These are phyloP conservation scores for Himalopsyche anomala DNA, from an alignment of 2,888 invertebrate genomes.

Conservation along the genomic window DNA sequence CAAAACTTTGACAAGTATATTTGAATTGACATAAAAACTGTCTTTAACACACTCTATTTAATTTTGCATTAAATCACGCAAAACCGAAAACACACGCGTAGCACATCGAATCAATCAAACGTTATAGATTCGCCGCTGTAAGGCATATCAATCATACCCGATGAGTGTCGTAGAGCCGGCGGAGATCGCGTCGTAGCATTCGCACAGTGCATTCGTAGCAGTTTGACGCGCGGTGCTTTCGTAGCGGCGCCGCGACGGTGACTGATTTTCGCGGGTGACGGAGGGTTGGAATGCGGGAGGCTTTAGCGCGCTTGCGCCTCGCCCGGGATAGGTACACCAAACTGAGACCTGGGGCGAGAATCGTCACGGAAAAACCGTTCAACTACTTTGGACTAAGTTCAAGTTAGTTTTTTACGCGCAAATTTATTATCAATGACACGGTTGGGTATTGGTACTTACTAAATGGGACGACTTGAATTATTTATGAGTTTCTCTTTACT, in stretches of 20 bases:
- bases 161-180: constrained; percentile 5
- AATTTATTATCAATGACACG: constrained; percentile 42
- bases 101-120: constrained; percentile 2
- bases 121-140: constrained; percentile 5
- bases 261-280: constrained; percentile 47
- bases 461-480: constrained; percentile 14
- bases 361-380: constrained; percentile 39
- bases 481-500: constrained; percentile 32
- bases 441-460: constrained; percentile 34
- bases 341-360: constrained; percentile 49
- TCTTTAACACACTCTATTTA: no score
- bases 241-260: constrained; percentile 57
- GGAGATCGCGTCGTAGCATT: constrained; percentile 44
- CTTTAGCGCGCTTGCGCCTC: constrained; percentile 48
- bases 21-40: no score
- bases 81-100: constrained; percentile 3
- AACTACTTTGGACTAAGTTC: constrained; percentile 39
- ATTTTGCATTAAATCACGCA: background rate
- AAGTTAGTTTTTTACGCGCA: constrained; percentile 38
- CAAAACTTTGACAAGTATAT: no score
- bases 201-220: constrained; percentile 45
- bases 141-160: background rate
- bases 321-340: constrained; percentile 54
- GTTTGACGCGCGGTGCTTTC: constrained; percentile 48
- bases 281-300: constrained; percentile 51